phyloP scores from a whole-genome alignment of 2,797 vertebrate species.

The Nannoperca australis region DNA sequence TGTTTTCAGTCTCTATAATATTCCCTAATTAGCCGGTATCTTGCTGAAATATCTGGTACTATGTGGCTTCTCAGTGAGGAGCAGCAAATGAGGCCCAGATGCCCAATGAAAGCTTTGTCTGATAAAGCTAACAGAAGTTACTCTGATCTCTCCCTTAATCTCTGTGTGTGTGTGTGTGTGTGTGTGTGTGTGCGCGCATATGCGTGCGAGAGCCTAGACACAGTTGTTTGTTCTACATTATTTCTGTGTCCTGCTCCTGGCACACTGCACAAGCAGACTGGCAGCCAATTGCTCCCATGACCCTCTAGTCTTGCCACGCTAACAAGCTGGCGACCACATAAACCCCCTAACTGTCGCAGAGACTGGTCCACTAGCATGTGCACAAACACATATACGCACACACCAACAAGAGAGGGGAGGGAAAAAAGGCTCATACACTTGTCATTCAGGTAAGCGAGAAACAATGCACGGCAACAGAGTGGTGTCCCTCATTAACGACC shows the following conservation, averaged over 20 bases:
- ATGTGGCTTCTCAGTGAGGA: slow-evolving; percentile 66
- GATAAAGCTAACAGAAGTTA: slow-evolving; percentile 82
- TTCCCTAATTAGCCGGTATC: slow-evolving; percentile 74
- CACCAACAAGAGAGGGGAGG: neutral
- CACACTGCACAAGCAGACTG: slow-evolving; percentile 79
- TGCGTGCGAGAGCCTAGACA: slow-evolving; percentile 12
- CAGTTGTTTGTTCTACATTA: slow-evolving; percentile 78
- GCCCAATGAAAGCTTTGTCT: slow-evolving; percentile 81
- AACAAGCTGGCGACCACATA: slow-evolving; percentile 85
- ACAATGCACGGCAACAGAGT: slow-evolving; percentile 19
- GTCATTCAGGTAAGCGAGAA: slow-evolving; percentile 50
- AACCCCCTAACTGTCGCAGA: slow-evolving; percentile 71
- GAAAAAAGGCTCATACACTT: slow-evolving; percentile 26
- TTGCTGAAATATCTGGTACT: slow-evolving; percentile 65
- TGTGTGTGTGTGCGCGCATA: slow-evolving; percentile 17
- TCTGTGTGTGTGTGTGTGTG: slow-evolving; percentile 43
- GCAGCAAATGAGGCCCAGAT: slow-evolving; percentile 78
- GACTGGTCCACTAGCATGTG: slow-evolving; percentile 33
- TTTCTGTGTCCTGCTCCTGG: slow-evolving; percentile 83
- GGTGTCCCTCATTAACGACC: slow-evolving; percentile 38
- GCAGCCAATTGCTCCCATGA: slow-evolving; percentile 86
- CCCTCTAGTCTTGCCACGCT: slow-evolving; percentile 83
- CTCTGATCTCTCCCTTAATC: slow-evolving; percentile 81
- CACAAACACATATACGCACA: slow-evolving; percentile 26
- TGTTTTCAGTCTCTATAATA: slow-evolving; percentile 72